Base-by-base conservation (phyloP, 2,113 vertebrate species). In the Protobothrops mucrosquamatus region DNA sequence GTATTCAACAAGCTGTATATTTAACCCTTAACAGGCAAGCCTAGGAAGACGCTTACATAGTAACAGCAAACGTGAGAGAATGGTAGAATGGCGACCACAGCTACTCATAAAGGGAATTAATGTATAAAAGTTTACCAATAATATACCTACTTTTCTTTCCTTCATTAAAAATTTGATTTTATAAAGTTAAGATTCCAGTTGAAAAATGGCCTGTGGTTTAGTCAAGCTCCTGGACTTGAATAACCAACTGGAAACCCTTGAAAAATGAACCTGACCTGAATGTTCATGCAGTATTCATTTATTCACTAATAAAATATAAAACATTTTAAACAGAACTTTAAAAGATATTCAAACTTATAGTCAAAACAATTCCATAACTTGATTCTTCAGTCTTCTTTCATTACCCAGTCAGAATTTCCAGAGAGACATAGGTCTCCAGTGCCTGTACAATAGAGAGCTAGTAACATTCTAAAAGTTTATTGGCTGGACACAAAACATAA, bases 21-120 rank as follows among this genome's bases (percentile, higher is more conserved):
- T 97, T 96, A 97, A 97, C 97, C 95, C 96, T 95, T 95, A 48
- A 94, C 56, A 88, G 87, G 85, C 94, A 1, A n/a, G 69, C 91
- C 9, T 92, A 96, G 94, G 86, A 22, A 91, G 90, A 93, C 23
- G 90, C 93, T 88, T 86, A 0, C 90, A 94, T 96, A 95, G 91
- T 95, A 64, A 8, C 85, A 92, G 48, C 22, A 14, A 88, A 88
- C 57, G 91, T 94, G 69, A 91, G 86, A 86, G 93, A 95, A 95
- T 94, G 92, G 93, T 93, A 57, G 57, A 96, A 94, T 96, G 94
- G 29, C 74, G 46, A 90, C 20, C 94, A 15, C 24, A 91, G 69
- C 24, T 39, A 10, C 91, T 46, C 94, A 61, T 86, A 48, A 89
- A 89, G 54, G 92, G 39, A 5, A 1, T 43, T 52, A 51, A 34